phyloP scores from a whole-genome alignment of 2,888 invertebrate species.

The Aproaerema taeniolella region DNA sequence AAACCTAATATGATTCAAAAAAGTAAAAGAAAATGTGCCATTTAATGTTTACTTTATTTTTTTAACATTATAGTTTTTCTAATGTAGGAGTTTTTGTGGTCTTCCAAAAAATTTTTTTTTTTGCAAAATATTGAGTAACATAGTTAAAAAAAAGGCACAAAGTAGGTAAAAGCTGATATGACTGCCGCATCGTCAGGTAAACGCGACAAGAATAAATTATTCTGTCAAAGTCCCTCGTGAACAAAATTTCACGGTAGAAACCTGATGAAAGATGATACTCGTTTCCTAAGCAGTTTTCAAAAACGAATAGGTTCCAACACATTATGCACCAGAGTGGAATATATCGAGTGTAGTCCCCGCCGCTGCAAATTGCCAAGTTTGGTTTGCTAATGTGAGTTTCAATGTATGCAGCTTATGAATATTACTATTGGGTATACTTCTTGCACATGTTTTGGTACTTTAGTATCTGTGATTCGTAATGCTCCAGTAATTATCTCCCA shows the following conservation, averaged over 20 bases:
- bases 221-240: constrained; percentile 6
- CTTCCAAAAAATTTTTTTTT: too few relatives aligned
- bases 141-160: too few relatives aligned
- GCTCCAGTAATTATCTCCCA: too few relatives aligned
- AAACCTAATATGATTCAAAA: too few relatives aligned
- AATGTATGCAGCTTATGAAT: constrained; percentile 16
- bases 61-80: too few relatives aligned
- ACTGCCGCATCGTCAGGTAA: not conserved
- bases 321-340: not conserved
- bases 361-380: constrained; percentile 7
- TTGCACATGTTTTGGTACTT: too few relatives aligned
- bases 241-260: constrained; percentile 7
- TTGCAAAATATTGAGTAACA: too few relatives aligned
- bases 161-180: constrained; percentile 4
- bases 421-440: not conserved
- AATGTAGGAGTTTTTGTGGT: too few relatives aligned
- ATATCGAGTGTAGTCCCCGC: not conserved
- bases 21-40: too few relatives aligned
- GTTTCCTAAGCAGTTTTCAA: constrained; percentile 3
- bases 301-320: constrained; percentile 2
- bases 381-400: not conserved
- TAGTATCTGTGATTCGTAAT: too few relatives aligned
- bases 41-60: too few relatives aligned
- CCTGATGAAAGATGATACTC: constrained; percentile 5
- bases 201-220: constrained; percentile 8